Evolutionary conservation across 2,113 vertebrate species (phyloP).

Genomic region (Oceanites oceanicus): DNA sequence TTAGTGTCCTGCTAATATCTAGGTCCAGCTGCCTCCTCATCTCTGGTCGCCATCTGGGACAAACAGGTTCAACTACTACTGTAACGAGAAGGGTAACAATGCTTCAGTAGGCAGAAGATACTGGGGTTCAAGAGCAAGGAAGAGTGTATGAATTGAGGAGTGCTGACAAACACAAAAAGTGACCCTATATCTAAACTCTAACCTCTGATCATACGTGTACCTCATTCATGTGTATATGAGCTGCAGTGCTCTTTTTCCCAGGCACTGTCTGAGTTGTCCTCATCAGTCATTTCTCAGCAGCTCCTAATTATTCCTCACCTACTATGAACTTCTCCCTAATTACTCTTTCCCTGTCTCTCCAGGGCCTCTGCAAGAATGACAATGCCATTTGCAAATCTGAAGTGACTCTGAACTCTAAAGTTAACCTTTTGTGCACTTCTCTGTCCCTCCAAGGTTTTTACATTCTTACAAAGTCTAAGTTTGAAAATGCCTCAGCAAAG

Average conservation of each 20-base stretch:
- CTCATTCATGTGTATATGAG: neutral
- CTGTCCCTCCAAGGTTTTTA: neutral
- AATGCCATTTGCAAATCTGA: constrained; percentile 32
- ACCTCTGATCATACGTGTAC: neutral
- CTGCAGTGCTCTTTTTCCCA: neutral
- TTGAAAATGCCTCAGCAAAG: neutral
- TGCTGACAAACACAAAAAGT: neutral
- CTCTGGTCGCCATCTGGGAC: neutral
- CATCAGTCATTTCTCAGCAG: constrained; percentile 8
- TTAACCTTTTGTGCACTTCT: constrained; percentile 2
- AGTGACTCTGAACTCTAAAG: neutral
- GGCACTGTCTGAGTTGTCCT: neutral
- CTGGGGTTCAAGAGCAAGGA: neutral
- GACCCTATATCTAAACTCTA: neutral
- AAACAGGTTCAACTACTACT: neutral
- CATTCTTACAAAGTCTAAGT: neutral
- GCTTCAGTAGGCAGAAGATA: neutral
- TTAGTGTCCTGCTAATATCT: neutral
- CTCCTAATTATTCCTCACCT: constrained; percentile 52
- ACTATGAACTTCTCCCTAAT: constrained; percentile 51
- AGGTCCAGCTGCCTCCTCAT: neutral
- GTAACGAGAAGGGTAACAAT: neutral
- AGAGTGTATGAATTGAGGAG: neutral
- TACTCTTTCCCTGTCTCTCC: constrained; percentile 12
- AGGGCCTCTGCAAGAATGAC: constrained; percentile 30